These are phyloP conservation scores for Heliconius erato DNA, from an alignment of 2,888 invertebrate species.

Conservation along the genomic window DNA sequence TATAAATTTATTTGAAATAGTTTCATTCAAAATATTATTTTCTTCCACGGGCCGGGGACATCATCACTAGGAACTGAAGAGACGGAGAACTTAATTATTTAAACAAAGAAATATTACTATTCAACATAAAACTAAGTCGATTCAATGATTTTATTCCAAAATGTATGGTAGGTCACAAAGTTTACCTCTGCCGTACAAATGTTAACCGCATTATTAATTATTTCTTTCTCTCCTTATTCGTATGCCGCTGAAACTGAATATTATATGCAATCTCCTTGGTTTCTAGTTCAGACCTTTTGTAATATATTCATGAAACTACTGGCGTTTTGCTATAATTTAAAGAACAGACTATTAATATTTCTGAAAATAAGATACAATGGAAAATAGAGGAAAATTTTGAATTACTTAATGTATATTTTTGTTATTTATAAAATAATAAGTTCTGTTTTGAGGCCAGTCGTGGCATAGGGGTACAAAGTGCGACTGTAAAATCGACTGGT, in stretches of 20 bases:
- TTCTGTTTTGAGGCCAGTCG: too few relatives aligned
- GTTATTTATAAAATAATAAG: too few relatives aligned
- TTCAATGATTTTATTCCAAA: background rate
- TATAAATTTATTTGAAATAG: too few relatives aligned
- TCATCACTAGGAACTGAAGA: background rate
- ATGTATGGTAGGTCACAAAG: background rate
- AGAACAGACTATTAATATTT: background rate
- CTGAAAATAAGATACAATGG: background rate
- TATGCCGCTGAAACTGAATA: constrained; percentile 15
- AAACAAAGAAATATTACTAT: background rate
- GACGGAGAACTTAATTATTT: background rate
- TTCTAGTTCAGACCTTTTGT: background rate
- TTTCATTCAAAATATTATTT: too few relatives aligned
- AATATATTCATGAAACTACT: constrained; percentile 23
- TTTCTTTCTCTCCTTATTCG: constrained; percentile 14
- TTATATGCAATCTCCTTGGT: constrained; percentile 1
- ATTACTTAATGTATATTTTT: too few relatives aligned
- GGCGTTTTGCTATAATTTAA: background rate
- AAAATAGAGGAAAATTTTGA: too few relatives aligned
- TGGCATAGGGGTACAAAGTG: too few relatives aligned
- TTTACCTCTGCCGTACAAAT: constrained; percentile 3
- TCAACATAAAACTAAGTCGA: background rate
- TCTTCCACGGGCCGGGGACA: background rate
- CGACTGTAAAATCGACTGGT: too few relatives aligned
- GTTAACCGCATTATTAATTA: constrained; percentile 19